Evolutionary conservation across 2,113 vertebrate genomes (phyloP), one percentile per base, ranked within the genome.

Genomic region (Haemorhous mexicanus): DNA sequence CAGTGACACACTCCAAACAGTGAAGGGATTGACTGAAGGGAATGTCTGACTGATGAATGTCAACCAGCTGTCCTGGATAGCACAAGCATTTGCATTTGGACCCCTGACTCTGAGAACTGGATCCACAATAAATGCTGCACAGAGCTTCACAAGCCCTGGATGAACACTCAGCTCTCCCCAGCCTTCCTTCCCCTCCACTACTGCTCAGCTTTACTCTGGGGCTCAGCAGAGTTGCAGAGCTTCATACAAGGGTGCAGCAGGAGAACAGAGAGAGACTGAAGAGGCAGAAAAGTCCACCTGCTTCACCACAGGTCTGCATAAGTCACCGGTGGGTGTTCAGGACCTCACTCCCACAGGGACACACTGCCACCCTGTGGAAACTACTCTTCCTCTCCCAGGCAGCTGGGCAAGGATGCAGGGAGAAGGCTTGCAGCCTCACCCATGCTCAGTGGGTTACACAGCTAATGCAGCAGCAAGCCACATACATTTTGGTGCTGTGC

Each of bases 351-450:
- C 79, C 79, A 69, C 72, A 43, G 76, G 61, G 86, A 30, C 62
- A 97, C 84, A 87, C 49, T 91, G 95, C 95, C 97, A 97, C 87
- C 96, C 84, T 58, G 96, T 94, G 97, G 96, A 92, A 80, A 82
- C 1, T 0, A 16, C 49, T 52, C 37, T 32, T 46, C 49, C 66
- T 63, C 62, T 84, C 52, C 20, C 47, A n/a, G 41, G 33, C 11
- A 0, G 35, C 41, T 39, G 20, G 8, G 6, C 30, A 75, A 49
- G 33, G 43, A 69, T 1, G 4, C 3, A 0, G 18, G 16, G n/a
- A 84, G 16, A 41, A 9, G n/a, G 62, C 70, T 41, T 0, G 0
- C 58, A 72, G 41, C 62, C 37, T 58, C 74, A 13, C 10, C 0
- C 3, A 19, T 1, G 39, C 47, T 67, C 55, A 41, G 59, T 3